Evolutionary conservation across 1,140 invertebrate genomes (phyloP), one percentile per base, ranked within the genome.

Genomic region (Cotesia chilonis): DNA sequence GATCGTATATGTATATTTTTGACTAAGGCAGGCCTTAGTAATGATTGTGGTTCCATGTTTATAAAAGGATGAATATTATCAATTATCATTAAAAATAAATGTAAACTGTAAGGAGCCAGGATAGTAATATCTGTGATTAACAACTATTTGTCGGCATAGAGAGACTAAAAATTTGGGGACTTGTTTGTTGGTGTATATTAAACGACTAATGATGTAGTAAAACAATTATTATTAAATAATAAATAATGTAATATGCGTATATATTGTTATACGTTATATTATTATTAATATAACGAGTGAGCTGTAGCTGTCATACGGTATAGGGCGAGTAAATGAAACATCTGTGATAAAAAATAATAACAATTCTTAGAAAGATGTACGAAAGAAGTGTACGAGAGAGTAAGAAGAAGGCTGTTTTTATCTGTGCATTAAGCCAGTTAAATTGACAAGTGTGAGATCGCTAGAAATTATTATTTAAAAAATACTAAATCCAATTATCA

Each of bases 21-120:
- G 84, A 86, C 84, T 85, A 85, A 85, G 84, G 85, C 85, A 85
- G 85, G 85, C 85, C 85, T 87, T 85, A 87, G 85, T 83, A 67
- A 75, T 57, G 51, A 74, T 12, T 54, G 68, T 52, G 51, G 64
- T 67, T 71, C 60, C 61, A 61, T 55, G 51, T 37, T 41, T 55
- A 55, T 55, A 55, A 6, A n/a, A 55, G 41, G 10, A 47, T 47
- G 28, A 28, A 28, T 28, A 51, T 51, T 9, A 51, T 51, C 47
- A 17, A 55, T 55, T 14, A 14, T 47, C 6, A 47, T 47, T 10
- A 47, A 9, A 47, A 47, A 47, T 47, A 47, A 47, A 47, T 47
- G 28, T 28, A 47, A 47, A 47, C 41, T 6, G 41, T 47, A 47
- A 10, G 36, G 51, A 54, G 12, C 59, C 59, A 61, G 61, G 41